Conservation (phyloP, 2,797 vertebrate genomes). For the Microtus obscurus region DNA sequence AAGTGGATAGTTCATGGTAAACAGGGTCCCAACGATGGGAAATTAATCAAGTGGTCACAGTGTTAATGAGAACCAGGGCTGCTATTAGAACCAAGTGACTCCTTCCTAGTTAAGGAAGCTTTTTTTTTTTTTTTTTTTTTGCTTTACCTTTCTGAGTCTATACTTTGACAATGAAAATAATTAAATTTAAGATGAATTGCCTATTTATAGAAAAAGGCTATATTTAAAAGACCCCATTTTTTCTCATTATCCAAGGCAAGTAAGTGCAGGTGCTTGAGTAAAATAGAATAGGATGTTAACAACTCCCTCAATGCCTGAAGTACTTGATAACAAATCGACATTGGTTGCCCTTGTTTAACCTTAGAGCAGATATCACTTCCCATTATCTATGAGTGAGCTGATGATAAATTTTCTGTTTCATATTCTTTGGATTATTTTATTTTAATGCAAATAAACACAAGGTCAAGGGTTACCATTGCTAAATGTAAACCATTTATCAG, state of each 20-base stretch:
- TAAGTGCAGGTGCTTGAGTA: conserved; percentile 69
- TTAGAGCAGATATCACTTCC: conserved; percentile 29
- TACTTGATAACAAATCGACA: conserved; percentile 64
- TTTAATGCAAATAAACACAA: conserved; percentile 26
- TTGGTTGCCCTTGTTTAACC: conserved; percentile 63
- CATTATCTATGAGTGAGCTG: conserved; percentile 34
- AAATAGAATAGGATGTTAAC: conserved; percentile 66
- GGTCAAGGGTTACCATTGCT: neutral
- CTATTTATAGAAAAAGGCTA: conserved; percentile 72
- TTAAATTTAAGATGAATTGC: conserved; percentile 73
- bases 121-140: neutral
- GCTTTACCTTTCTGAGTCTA: conserved; percentile 1
- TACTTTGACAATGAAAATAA: conserved; percentile 69
- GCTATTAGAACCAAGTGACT: neutral
- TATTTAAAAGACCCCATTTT: conserved; percentile 74
- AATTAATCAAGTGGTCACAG: conserved; percentile 51
- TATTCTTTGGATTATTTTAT: conserved; percentile 20
- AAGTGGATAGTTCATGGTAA: neutral
- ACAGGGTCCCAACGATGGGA: neutral
- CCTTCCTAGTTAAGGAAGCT: neutral
- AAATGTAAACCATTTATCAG: neutral
- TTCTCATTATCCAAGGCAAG: conserved; percentile 71
- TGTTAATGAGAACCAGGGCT: conserved; percentile 51
- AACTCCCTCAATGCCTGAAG: conserved; percentile 48
- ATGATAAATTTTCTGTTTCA: conserved; percentile 20